Base-by-base conservation (phyloP, 2,888 invertebrate genomes). In the Tetragonisca angustula region DNA sequence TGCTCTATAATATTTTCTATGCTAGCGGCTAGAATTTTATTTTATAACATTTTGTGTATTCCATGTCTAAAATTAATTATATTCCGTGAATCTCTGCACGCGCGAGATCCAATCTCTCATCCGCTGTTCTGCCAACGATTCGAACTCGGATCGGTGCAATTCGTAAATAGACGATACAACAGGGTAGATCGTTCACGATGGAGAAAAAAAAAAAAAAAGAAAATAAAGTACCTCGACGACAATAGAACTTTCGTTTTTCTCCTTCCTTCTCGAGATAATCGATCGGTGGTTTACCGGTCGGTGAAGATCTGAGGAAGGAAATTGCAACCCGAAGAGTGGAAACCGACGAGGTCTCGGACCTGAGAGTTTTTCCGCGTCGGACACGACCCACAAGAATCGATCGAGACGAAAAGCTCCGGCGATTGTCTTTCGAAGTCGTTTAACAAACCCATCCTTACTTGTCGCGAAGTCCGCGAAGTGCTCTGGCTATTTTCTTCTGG, bases 391-490 rank as follows among this genome's bases (percentile, higher is more conserved):
- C 59, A 77, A 62, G 83, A 56, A 81, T 81, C 79, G 81, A 82
- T 83, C 81, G 77, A 68, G 75, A 82, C 78, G 67, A 52, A 73
- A 78, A 67, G 64, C 75, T 71, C 69, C 59, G 70, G 69, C 81
- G 76, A 88, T 88, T 84, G 88, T 88, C 83, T 76, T 80, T 59
- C 79, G 76, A 86, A 86, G 82, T 88, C 79, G 87, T 88, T 84
- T 72, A 77, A 83, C 83, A 79, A 83, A 83, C 81, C 84, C 87
- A 49, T 69, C 54, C 65, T 49, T 24, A 61, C 68, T 83, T 64
- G 77, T 77, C 80, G 81, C 61, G 77, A 59, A 77, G 62, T 83
- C 64, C 56, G 50, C 32, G 54, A 43, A 43, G 71, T 36, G 62
- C 79, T 83, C 61, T 36, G 61, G 61, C n/a, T 17, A n/a, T 74